A percentile compares a stretch with the other conserved stretches of the same genome.
These are phyloP conservation scores for Nestor notabilis DNA, from an alignment of 2,113 vertebrate species.

Conservation along the genomic window DNA sequence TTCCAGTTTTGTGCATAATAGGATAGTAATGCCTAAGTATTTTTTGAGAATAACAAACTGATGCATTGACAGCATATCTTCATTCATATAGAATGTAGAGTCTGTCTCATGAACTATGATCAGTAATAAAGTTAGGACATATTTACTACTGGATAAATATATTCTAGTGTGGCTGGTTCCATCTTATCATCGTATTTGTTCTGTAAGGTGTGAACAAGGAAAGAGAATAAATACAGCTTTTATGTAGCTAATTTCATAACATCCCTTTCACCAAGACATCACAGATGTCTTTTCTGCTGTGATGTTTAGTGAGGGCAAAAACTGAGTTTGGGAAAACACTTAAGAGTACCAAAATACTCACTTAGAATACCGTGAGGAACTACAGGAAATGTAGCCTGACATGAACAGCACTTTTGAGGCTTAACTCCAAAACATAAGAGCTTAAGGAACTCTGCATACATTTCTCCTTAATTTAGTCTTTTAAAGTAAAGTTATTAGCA, in stretches of 20 bases:
- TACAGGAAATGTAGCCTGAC: not conserved
- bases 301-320: not conserved
- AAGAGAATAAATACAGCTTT: not conserved
- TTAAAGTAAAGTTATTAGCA: not conserved
- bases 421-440: not conserved
- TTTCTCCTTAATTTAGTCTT: slow-evolving; percentile 12
- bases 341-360: not conserved
- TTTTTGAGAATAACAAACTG: not conserved
- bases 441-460: not conserved
- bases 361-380: not conserved
- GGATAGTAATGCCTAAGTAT: not conserved
- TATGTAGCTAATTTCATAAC: not conserved
- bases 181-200: not conserved
- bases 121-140: not conserved
- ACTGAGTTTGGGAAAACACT: not conserved
- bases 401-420: not conserved
- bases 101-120: not conserved
- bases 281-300: not conserved
- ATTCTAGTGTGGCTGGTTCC: not conserved
- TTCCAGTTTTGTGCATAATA: not conserved
- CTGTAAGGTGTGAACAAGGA: not conserved
- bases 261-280: not conserved
- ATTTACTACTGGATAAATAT: not conserved
- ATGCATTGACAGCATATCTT: not conserved
- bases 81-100: not conserved